Percentiles rank a stretch among this genome's conserved stretches.
These are phyloP conservation scores for Armadillidium nasatum DNA, from an alignment of 1,140 invertebrate species.

Conservation along the genomic window DNA sequence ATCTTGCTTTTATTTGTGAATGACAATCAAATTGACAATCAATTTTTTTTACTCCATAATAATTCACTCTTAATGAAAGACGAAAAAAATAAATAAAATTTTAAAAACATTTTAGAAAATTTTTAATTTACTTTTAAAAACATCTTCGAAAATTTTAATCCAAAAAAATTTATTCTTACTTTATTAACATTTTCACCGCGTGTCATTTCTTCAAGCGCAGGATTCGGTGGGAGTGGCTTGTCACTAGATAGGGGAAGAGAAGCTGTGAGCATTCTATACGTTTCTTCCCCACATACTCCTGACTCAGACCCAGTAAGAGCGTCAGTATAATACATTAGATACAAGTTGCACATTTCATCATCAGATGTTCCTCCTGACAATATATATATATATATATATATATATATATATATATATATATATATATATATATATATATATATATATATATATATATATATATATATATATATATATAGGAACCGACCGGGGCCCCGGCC, in stretches of 20 bases:
- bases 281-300: slow-evolving; percentile 37
- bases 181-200: slow-evolving; percentile 36
- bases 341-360: slow-evolving; percentile 69
- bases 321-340: slow-evolving; percentile 62
- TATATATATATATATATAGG: too few species aligned
- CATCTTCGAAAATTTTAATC: too few species aligned
- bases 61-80: too few species aligned
- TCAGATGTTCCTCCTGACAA: slow-evolving; percentile 54
- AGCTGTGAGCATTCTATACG: slow-evolving; percentile 33
- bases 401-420: background rate
- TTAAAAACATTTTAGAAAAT: too few species aligned
- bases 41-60: too few species aligned
- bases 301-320: slow-evolving; percentile 34
- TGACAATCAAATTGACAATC: slow-evolving; percentile 13
- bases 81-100: too few species aligned
- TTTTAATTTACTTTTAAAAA: too few species aligned
- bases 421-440: background rate
- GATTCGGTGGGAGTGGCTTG: slow-evolving; percentile 51
- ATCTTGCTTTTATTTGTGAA: background rate
- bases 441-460: background rate
- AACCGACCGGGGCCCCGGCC: too few species aligned
- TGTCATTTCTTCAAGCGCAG: slow-evolving; percentile 52
- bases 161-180: too few species aligned
- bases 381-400: background rate
- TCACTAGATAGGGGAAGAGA: slow-evolving; percentile 49